A percentile compares a stretch with the other conserved stretches of the same genome.
These are phyloP conservation scores for Aurelia aurita complex sp. Pacific DNA, from an alignment of 30 jellyfish, hydroid and myxozoan species.

Conservation along the genomic window DNA sequence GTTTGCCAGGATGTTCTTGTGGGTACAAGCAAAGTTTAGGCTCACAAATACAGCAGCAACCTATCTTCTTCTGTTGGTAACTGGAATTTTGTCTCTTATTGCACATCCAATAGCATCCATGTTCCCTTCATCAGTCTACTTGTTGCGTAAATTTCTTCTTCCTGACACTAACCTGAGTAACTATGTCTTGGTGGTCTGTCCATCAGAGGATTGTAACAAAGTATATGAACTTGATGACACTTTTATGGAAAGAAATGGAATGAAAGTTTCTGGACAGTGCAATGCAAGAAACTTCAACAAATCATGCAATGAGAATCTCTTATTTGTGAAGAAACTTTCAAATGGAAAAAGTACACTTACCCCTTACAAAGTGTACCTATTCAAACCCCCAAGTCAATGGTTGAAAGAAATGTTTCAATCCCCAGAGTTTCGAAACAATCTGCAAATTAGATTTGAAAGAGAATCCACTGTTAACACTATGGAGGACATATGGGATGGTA, in stretches of 20 bases:
- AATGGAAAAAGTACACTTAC: not conserved
- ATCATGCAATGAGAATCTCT: not conserved
- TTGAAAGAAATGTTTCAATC: not conserved
- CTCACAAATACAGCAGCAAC: not conserved
- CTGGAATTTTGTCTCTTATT: not conserved
- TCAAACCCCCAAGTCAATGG: too few relatives aligned
- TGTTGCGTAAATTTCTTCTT: not conserved
- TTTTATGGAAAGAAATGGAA: not conserved
- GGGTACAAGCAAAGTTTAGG: conserved; percentile 16
- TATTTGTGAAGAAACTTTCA: conserved; percentile 5
- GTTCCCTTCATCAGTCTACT: not conserved
- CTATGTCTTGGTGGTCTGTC: conserved; percentile 2
- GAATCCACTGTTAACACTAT: too few relatives aligned
- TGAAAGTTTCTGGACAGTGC: not conserved
- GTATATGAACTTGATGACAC: not conserved
- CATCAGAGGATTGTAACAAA: not conserved
- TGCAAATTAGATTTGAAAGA: too few relatives aligned
- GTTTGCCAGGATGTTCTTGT: conserved; percentile 1
- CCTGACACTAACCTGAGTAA: not conserved
- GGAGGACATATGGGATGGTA: too few relatives aligned
- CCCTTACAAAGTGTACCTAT: conserved; percentile 1
- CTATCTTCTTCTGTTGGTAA: not conserved
- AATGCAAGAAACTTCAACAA: not conserved
- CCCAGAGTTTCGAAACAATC: too few relatives aligned
- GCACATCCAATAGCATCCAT: not conserved